A percentile compares a stretch with the other conserved stretches of the same genome.
These are phyloP conservation scores for Sarcoramphus papa DNA, from an alignment of 2,797 vertebrate species.

Conservation along the genomic window DNA sequence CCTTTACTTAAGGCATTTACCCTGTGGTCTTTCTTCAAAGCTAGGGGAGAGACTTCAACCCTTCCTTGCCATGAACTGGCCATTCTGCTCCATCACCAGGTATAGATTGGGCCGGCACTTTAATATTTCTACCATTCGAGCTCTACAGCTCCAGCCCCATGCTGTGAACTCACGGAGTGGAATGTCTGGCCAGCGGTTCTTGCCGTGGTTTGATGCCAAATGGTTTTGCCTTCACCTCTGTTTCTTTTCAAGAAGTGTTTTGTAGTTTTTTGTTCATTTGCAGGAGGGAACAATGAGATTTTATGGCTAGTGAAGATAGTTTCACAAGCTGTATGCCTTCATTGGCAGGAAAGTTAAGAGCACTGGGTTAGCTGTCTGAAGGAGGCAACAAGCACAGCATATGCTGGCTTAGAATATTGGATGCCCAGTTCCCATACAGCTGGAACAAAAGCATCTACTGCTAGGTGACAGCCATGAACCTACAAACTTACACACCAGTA, in stretches of 20 bases:
- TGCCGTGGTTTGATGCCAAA: background rate
- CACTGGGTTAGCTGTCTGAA: background rate
- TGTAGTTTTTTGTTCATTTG: background rate
- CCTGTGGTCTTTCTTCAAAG: background rate
- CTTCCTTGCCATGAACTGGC: background rate
- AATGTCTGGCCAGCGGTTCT: background rate
- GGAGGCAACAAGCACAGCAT: background rate
- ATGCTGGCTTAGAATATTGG: background rate
- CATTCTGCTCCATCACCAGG: background rate
- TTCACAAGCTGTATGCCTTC: background rate
- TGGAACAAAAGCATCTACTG: background rate
- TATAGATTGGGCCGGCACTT: background rate
- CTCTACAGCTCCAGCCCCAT: background rate
- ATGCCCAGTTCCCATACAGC: background rate
- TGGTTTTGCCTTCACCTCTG: background rate
- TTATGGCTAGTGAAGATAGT: background rate
- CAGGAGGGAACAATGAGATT: background rate
- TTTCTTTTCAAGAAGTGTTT: background rate
- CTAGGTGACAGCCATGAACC: background rate
- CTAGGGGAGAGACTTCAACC: background rate
- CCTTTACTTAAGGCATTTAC: background rate
- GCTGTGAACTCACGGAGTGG: fast-evolving
- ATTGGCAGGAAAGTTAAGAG: background rate
- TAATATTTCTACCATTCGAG: background rate
- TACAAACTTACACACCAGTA: background rate